Evolutionary conservation across 2,797 vertebrate genomes (phyloP), one percentile per base, ranked within the genome.

Genomic region (Lagodon rhomboides): DNA sequence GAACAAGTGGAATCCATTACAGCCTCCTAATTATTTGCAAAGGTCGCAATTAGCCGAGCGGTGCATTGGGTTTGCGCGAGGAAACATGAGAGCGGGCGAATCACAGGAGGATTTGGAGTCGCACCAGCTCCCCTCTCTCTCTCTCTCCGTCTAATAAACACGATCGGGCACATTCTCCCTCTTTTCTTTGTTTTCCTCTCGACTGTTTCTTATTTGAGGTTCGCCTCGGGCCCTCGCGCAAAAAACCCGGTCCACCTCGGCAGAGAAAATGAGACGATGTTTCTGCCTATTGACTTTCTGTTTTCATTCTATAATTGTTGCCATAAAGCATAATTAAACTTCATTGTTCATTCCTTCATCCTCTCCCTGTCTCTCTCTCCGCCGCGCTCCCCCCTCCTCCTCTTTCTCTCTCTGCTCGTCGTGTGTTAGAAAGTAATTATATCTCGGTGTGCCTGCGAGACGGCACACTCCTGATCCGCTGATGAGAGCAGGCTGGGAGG

Each of bases 321-420:
- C 87, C 80, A 92, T 92, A 84, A 92, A 92, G 88, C 83, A 90
- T 86, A 93, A 93, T 93, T 90, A 93, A 90, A 90, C 75, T 81
- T 75, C 83, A 86, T 86, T 89, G 76, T 91, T 91, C 91, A 83
- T 92, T 90, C 84, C 78, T 85, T 85, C 83, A 75, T 80, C 78
- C 71, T 80, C 63, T 74, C 81, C 79, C 72, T n/a, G 61, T 79
- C 76, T 88, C 68, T 86, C 76, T 88, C 68, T 86, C 82, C 78
- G 56, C 80, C 44, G 41, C 67, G 63, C 70, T 75, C 73, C 44
- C 23, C 38, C 27, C 25, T 18, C 74, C 70, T 75, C 73, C 44
- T 22, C 38, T 30, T 16, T 18, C 74, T 65, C 79, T 74, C 46
- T 38, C 65, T 62, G 44, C 82, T 91, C 83, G 73, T 78, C 58